A percentile compares a stretch with the other conserved stretches of the same genome.
These are phyloP conservation scores for Hippoglossus hippoglossus DNA, from an alignment of 2,797 vertebrate genomes.

Conservation along the genomic window DNA sequence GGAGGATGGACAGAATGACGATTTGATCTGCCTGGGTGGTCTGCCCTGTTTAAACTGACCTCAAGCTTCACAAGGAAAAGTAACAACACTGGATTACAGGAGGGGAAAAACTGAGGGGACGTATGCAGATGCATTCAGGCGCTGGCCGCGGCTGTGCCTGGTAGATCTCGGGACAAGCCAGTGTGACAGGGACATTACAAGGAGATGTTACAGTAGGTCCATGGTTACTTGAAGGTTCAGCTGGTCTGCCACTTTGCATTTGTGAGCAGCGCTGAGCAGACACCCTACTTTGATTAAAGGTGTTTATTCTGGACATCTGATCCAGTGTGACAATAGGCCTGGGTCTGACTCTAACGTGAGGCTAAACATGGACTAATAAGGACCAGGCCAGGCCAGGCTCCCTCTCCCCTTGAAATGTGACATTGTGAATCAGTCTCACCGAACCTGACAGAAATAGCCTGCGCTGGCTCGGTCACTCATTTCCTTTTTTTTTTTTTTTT, in stretches of 20 bases:
- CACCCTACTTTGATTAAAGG: conserved; percentile 80
- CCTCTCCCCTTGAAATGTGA: conserved; percentile 68
- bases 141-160: conserved; percentile 11
- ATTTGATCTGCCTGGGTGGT: conserved; percentile 75
- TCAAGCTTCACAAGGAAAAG: conserved; percentile 64
- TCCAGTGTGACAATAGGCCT: conserved; percentile 80
- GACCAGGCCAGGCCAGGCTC: conserved; percentile 66
- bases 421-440: conserved; percentile 72
- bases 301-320: conserved; percentile 83
- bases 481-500: not conserved
- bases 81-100: conserved; percentile 46
- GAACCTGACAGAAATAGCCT: conserved; percentile 69
- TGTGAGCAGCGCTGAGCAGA: conserved; percentile 68
- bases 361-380: conserved; percentile 81
- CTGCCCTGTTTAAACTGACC: conserved; percentile 63
- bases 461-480: conserved; percentile 30
- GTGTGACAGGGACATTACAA: conserved; percentile 46
- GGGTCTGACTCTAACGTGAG: conserved; percentile 62
- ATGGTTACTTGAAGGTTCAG: conserved; percentile 65
- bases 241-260: conserved; percentile 75
- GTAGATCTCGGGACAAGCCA: conserved; percentile 10
- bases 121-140: conserved; percentile 33
- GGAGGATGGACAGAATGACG: conserved; percentile 22
- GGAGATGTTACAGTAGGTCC: conserved; percentile 60
- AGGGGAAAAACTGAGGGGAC: conserved; percentile 10